Conservation (phyloP, 2,797 vertebrate genomes). For the Siniperca scherzeri region DNA sequence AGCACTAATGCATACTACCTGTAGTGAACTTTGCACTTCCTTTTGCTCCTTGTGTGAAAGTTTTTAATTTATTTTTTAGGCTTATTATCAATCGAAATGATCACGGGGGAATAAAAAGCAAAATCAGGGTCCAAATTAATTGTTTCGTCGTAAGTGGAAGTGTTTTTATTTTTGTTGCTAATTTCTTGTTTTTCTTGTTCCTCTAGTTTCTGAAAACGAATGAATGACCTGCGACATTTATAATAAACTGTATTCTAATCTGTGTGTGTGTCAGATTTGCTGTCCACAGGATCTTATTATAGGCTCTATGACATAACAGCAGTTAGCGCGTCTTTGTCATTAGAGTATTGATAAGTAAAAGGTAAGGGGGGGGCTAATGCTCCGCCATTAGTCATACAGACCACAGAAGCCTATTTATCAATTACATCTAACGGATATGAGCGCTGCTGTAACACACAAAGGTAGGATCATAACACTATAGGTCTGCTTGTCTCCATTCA, state of each 20-base stretch:
- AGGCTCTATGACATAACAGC: neutral
- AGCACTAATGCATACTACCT: neutral
- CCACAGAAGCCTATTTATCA: conserved; percentile 61
- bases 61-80: neutral
- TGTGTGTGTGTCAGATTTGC: neutral
- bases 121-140: neutral
- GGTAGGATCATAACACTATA: conserved; percentile 19
- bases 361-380: conserved; percentile 48
- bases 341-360: conserved; percentile 56
- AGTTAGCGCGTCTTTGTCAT: conserved; percentile 24
- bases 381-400: conserved; percentile 50
- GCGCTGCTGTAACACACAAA: conserved; percentile 21
- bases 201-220: neutral
- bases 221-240: neutral
- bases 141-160: neutral
- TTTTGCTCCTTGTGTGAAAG: neutral
- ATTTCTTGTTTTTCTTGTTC: neutral
- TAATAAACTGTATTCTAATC: neutral
- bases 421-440: conserved; percentile 57
- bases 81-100: neutral
- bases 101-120: neutral
- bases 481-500: conserved; percentile 17
- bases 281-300: neutral
- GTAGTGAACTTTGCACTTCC: neutral
- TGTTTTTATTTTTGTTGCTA: neutral